Evolutionary conservation across 2,797 vertebrate genomes (phyloP).

Genomic region (Sparus aurata): DNA sequence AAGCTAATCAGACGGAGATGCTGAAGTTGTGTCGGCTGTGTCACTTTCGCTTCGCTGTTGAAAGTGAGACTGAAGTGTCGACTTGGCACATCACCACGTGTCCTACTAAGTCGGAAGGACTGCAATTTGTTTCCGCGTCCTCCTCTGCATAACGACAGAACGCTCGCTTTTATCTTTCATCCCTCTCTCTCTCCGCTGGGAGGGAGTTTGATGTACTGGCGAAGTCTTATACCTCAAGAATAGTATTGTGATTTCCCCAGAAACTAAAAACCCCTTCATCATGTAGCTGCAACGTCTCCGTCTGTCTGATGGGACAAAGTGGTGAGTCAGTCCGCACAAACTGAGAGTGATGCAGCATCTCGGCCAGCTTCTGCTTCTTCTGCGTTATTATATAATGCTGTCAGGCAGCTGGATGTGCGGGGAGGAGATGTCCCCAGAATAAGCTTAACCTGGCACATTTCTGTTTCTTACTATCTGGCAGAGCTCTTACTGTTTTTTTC

Average conservation of each 20-base stretch:
- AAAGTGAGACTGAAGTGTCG: constrained; percentile 44
- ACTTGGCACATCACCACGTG: constrained; percentile 29
- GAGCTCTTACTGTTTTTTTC: constrained; percentile 9
- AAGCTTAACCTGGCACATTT: constrained; percentile 30
- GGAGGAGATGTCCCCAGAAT: constrained; percentile 15
- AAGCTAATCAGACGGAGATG: constrained; percentile 43
- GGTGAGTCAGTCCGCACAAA: constrained; percentile 68
- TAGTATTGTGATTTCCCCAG: constrained; percentile 54
- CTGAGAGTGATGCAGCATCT: constrained; percentile 53
- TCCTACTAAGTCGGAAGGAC: constrained; percentile 29
- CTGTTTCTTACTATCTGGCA: background rate
- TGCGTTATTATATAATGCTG: constrained; percentile 31
- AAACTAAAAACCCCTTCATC: constrained; percentile 63
- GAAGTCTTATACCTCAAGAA: constrained; percentile 45
- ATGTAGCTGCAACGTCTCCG: constrained; percentile 39
- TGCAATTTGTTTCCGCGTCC: constrained; percentile 32
- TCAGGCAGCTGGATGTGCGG: constrained; percentile 37
- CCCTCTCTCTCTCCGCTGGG: constrained; percentile 29
- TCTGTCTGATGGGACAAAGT: constrained; percentile 66
- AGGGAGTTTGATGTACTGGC: constrained; percentile 52
- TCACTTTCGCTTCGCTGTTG: constrained; percentile 43
- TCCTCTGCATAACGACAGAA: constrained; percentile 27
- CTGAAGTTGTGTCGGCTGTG: constrained; percentile 40
- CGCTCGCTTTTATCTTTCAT: constrained; percentile 29
- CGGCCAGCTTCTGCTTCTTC: constrained; percentile 40